Evolutionary conservation across 2,113 vertebrate genomes (phyloP).

Genomic region (Pelmatolapia mariae): DNA sequence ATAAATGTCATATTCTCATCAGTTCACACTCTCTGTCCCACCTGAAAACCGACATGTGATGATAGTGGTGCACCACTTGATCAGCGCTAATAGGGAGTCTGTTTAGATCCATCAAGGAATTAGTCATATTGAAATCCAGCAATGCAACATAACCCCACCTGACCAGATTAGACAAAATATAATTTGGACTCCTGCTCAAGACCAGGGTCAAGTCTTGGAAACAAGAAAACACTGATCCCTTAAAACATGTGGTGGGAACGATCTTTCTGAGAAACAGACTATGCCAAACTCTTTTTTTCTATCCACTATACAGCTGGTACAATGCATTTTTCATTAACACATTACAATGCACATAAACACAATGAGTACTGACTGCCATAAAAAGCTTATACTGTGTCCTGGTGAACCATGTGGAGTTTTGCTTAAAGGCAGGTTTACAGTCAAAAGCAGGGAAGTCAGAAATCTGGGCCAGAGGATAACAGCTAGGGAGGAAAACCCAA

Average conservation of each 20-base stretch:
- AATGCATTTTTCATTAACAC: neutral
- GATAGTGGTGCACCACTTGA: neutral
- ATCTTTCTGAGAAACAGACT: neutral
- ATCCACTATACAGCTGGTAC: neutral
- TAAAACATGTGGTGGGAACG: neutral
- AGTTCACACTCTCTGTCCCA: neutral
- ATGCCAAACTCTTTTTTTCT: neutral
- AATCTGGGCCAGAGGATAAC: conserved; percentile 4
- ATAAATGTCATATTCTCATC: neutral
- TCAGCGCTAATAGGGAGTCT: neutral
- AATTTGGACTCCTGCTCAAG: neutral
- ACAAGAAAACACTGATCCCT: neutral
- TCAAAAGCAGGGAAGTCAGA: conserved; percentile 3
- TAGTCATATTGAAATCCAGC: neutral
- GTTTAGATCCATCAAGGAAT: neutral
- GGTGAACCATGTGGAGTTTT: neutral
- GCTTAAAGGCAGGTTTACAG: neutral
- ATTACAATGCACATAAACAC: neutral
- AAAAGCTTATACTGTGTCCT: neutral
- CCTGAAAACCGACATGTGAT: neutral
- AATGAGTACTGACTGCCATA: neutral
- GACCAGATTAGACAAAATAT: neutral
- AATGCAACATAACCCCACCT: neutral
- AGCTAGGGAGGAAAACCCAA: conserved; percentile 12
- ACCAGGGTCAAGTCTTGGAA: neutral